Conservation (phyloP, 2,888 invertebrate species). For the Steinernema carpocapsae region DNA sequence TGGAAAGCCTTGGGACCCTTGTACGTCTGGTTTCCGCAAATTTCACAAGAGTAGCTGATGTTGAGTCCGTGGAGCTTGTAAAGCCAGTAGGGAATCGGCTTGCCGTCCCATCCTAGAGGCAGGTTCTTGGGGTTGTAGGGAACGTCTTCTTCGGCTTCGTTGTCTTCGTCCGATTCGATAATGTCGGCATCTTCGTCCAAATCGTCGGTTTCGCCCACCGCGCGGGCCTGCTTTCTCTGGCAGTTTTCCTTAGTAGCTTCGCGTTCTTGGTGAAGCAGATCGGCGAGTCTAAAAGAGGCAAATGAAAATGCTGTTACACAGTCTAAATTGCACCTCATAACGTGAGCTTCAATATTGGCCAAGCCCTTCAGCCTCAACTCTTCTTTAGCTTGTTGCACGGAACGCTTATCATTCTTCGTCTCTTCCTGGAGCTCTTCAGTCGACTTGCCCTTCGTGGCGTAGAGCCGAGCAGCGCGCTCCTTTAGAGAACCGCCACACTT, state of each 20-base stretch:
- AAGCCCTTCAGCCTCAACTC: slow-evolving; percentile 48
- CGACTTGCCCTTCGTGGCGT: slow-evolving; percentile 85
- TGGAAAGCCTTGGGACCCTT: slow-evolving; percentile 99
- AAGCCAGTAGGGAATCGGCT: slow-evolving; percentile 70
- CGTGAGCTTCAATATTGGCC: slow-evolving; percentile 50
- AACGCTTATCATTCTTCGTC: slow-evolving; percentile 80
- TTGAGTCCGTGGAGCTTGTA: slow-evolving; percentile 98
- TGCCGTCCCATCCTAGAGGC: slow-evolving; percentile 80
- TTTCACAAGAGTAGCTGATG: slow-evolving; percentile 97
- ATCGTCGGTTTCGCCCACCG: slow-evolving; percentile 74
- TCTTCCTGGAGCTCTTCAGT: slow-evolving; percentile 80
- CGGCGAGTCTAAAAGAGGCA: slow-evolving; percentile 53
- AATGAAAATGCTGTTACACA: slow-evolving; percentile 24
- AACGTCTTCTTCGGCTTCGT: slow-evolving; percentile 82
- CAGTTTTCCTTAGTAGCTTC: slow-evolving; percentile 95
- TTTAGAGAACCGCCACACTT: slow-evolving; percentile 97
- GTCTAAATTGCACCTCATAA: slow-evolving; percentile 40
- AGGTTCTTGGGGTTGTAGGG: slow-evolving; percentile 99
- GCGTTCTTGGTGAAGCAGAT: slow-evolving; percentile 76
- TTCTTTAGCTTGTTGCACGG: slow-evolving; percentile 51
- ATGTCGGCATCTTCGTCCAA: slow-evolving; percentile 83
- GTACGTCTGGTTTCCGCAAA: slow-evolving; percentile 89
- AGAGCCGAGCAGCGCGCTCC: slow-evolving; percentile 93
- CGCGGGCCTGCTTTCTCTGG: slow-evolving; percentile 93
- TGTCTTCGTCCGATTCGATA: slow-evolving; percentile 68